Percentiles rank a stretch among this genome's conserved stretches.
These are phyloP conservation scores for Sarcophaga rosellei DNA, from an alignment of 2,888 invertebrate genomes.

Conservation along the genomic window DNA sequence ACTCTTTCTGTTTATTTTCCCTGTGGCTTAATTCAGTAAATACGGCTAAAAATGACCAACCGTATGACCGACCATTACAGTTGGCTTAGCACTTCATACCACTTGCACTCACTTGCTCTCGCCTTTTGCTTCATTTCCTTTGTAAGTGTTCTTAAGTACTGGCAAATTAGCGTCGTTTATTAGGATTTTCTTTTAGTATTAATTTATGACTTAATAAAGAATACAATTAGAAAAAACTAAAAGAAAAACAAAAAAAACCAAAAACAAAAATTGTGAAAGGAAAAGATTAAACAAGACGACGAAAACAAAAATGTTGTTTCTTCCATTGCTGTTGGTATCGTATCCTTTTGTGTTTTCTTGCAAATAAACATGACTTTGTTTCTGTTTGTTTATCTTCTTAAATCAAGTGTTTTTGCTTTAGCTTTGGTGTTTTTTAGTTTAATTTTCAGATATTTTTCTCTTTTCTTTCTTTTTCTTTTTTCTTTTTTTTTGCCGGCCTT, in stretches of 20 bases:
- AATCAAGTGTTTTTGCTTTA: constrained; percentile 17
- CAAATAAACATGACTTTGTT: constrained; percentile 46
- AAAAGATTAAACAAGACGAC: constrained; percentile 6
- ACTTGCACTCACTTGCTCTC: background rate
- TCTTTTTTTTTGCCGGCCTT: constrained; percentile 47
- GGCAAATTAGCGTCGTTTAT: constrained; percentile 73
- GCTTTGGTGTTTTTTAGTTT: constrained; percentile 68
- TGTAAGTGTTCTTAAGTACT: constrained; percentile 66
- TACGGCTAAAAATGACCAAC: constrained; percentile 53
- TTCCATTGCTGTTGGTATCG: constrained; percentile 60
- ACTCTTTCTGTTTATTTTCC: background rate
- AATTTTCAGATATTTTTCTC: constrained; percentile 65
- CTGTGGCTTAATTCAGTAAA: background rate
- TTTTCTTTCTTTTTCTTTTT: constrained; percentile 54
- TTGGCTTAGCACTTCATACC: background rate
- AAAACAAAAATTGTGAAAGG: constrained; percentile 23
- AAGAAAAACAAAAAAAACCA: constrained; percentile 18
- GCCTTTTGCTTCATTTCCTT: constrained; percentile 22
- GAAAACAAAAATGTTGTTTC: constrained; percentile 45
- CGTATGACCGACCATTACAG: constrained; percentile 40
- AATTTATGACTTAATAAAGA: constrained; percentile 69
- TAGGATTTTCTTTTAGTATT: constrained; percentile 72
- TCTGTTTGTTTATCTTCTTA: constrained; percentile 56
- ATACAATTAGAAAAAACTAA: constrained; percentile 66
- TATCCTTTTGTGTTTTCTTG: constrained; percentile 58